These are phyloP conservation scores for Diarsia mendica DNA, from an alignment of 2,888 invertebrate genomes.

Conservation along the genomic window DNA sequence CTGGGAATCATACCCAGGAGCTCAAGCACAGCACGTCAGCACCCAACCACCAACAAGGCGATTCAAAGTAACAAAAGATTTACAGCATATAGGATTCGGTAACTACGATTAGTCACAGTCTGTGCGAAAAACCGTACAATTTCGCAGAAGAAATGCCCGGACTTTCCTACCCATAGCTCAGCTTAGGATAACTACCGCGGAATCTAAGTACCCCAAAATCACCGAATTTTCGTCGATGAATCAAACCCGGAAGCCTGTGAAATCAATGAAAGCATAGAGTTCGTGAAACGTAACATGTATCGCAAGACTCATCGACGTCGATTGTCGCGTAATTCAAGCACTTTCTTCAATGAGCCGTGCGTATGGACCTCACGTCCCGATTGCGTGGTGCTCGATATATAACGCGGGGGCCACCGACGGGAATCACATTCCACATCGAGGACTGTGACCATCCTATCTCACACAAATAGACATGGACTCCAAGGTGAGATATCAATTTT, in stretches of 20 bases:
- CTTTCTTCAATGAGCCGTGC: constrained; percentile 86
- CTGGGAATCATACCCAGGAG: too few species aligned
- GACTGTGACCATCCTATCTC: constrained; percentile 82
- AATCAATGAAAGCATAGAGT: constrained; percentile 67
- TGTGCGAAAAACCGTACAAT: background rate
- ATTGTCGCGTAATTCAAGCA: constrained; percentile 81
- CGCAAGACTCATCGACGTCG: constrained; percentile 74
- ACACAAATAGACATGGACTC: constrained; percentile 86
- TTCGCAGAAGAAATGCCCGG: background rate
- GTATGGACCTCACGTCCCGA: constrained; percentile 86
- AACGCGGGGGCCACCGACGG: constrained; percentile 76
- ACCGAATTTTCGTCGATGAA: constrained; percentile 35
- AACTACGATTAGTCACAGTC: background rate
- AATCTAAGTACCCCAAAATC: background rate
- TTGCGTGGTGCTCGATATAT: constrained; percentile 87
- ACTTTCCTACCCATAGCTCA: background rate
- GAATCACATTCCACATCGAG: constrained; percentile 82
- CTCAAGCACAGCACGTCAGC: too few species aligned
- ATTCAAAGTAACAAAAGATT: background rate
- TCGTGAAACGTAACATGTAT: constrained; percentile 77
- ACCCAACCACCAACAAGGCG: too few species aligned
- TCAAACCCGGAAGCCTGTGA: constrained; percentile 62
- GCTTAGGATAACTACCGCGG: background rate
- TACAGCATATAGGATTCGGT: background rate
- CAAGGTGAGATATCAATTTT: constrained; percentile 80